Percentiles rank a stretch among this genome's conserved stretches.
These are phyloP conservation scores for Crypturellus tataupa DNA, from an alignment of 2,797 vertebrate genomes.

Conservation along the genomic window DNA sequence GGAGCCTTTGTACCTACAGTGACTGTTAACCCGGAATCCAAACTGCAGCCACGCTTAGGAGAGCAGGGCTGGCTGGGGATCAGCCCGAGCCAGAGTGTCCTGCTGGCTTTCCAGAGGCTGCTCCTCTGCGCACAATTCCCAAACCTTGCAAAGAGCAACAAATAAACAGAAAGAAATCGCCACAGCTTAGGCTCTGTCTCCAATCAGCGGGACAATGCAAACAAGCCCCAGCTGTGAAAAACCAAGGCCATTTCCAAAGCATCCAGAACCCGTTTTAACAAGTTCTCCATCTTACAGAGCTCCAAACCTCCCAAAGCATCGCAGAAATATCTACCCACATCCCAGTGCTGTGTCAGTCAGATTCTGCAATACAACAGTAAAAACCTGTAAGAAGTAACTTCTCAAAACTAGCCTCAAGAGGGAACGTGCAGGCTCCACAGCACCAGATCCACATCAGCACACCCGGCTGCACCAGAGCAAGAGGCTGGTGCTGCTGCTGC, in stretches of 20 bases:
- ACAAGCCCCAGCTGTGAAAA: not conserved
- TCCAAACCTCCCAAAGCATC: not conserved
- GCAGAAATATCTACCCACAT: not conserved
- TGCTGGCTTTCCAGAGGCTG: not conserved
- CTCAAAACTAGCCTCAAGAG: not conserved
- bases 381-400: rapidly evolving
- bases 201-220: rapidly evolving
- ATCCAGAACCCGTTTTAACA: not conserved
- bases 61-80: rapidly evolving
- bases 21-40: not conserved
- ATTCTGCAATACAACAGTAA: not conserved
- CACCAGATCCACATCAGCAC: not conserved
- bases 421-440: rapidly evolving
- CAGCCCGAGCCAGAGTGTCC: not conserved
- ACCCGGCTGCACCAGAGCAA: not conserved
- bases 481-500: not conserved
- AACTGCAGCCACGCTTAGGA: not conserved
- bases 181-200: not conserved
- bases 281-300: not conserved
- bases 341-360: not conserved
- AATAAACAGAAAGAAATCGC: not conserved
- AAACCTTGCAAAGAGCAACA: not conserved
- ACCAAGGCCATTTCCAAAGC: not conserved
- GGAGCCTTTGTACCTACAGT: not conserved
- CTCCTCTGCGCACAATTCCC: not conserved